A percentile compares a stretch with the other conserved stretches of the same genome.
Evolutionary conservation across 2,888 invertebrate species (phyloP).

Genomic region (Brachypalpus laphriformis): DNA sequence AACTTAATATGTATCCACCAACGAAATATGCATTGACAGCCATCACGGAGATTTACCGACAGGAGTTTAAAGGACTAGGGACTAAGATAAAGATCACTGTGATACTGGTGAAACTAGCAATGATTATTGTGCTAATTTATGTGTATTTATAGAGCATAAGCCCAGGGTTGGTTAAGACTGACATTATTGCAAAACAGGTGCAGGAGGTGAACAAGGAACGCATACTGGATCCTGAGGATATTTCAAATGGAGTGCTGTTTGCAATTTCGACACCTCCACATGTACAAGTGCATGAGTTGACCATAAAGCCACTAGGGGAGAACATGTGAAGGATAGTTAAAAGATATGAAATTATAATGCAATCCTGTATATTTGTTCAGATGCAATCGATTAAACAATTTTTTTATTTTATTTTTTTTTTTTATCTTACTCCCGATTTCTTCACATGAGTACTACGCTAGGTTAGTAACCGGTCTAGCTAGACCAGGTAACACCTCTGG

Average conservation of each 20-base stretch:
- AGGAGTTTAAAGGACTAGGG: constrained; percentile 79
- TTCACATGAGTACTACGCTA: too few relatives aligned
- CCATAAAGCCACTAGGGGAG: constrained; percentile 42
- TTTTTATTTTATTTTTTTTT: too few relatives aligned
- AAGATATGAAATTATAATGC: too few relatives aligned
- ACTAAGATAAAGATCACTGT: constrained; percentile 81
- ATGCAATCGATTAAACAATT: too few relatives aligned
- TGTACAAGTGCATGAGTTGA: constrained; percentile 54
- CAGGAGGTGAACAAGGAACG: constrained; percentile 60
- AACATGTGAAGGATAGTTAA: not conserved
- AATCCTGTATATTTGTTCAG: too few relatives aligned
- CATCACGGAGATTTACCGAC: constrained; percentile 79
- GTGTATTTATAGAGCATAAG: constrained; percentile 24
- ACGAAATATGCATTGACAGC: constrained; percentile 75
- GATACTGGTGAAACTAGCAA: constrained; percentile 54
- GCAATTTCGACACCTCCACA: constrained; percentile 83
- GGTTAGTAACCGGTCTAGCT: too few relatives aligned
- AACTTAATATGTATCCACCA: constrained; percentile 72
- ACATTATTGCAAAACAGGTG: constrained; percentile 64
- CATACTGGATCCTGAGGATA: constrained; percentile 83
- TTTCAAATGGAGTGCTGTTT: constrained; percentile 85
- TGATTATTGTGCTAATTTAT: not conserved
- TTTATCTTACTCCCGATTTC: too few relatives aligned
- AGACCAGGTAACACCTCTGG: too few relatives aligned
- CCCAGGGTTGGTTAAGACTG: constrained; percentile 14